A percentile compares a stretch with the other conserved stretches of the same genome.
phyloP scores from a whole-genome alignment of 2,113 vertebrate species.

The Clarias macrocephalus region DNA sequence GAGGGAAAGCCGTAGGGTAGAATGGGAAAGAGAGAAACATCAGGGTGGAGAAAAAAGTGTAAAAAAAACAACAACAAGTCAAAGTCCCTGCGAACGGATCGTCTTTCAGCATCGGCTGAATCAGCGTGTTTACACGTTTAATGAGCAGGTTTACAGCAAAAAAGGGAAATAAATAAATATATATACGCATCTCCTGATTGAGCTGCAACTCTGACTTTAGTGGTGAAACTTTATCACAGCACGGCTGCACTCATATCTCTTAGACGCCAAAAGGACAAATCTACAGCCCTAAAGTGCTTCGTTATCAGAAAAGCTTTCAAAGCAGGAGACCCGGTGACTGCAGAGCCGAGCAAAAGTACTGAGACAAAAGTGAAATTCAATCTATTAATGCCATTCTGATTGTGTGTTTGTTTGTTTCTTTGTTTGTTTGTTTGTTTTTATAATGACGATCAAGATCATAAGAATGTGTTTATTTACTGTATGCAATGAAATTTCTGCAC shows the following conservation, averaged over 20 bases:
- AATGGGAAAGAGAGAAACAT: background rate
- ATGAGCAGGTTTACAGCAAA: background rate
- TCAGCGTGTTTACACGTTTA: background rate
- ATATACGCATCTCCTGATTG: background rate
- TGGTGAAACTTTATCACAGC: background rate
- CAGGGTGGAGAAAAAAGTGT: background rate
- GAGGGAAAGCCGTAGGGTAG: background rate
- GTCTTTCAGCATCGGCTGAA: slow-evolving; percentile 27
- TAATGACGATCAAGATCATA: no score
- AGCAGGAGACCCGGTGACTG: background rate
- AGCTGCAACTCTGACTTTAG: background rate
- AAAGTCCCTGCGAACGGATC: slow-evolving; percentile 28
- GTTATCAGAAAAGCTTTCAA: background rate
- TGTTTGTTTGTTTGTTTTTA: no score
- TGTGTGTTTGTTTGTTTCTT: no score
- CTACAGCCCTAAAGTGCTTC: background rate
- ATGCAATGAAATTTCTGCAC: no score
- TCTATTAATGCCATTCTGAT: no score
- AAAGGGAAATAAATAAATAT: background rate
- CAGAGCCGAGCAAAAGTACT: no score
- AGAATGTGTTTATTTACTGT: no score
- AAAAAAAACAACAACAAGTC: background rate
- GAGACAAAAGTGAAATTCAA: no score
- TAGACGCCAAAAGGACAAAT: background rate
- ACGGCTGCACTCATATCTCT: background rate